Percentiles rank a stretch among this genome's conserved stretches.
Evolutionary conservation across 2,797 vertebrate genomes (phyloP).

Genomic region (Sebastolobus alascanus): DNA sequence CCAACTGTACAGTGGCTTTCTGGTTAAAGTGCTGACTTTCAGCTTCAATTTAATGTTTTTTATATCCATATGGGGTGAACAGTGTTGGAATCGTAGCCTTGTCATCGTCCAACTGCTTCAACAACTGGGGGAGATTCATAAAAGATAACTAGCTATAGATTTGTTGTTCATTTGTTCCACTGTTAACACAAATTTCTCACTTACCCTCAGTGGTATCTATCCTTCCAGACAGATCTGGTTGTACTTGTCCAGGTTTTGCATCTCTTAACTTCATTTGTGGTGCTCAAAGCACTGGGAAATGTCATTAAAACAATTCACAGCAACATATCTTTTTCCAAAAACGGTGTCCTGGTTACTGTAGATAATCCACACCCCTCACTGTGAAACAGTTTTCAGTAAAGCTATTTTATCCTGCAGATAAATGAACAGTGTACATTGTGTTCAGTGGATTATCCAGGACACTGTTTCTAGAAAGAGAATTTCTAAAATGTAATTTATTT

Average conservation of each 20-base stretch:
- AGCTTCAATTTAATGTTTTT: not conserved
- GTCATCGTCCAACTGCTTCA: not conserved
- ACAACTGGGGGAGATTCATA: not conserved
- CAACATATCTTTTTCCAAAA: not conserved
- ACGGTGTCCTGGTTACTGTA: not conserved
- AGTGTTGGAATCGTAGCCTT: not conserved
- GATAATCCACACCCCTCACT: not conserved
- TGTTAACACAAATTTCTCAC: not conserved
- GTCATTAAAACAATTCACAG: not conserved
- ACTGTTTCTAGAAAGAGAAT: not conserved
- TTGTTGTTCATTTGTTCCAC: not conserved
- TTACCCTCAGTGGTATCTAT: not conserved
- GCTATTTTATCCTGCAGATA: slow-evolving; percentile 2
- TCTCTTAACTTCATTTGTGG: not conserved
- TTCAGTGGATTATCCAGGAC: slow-evolving; percentile 1
- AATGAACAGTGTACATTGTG: not conserved
- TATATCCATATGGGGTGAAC: not conserved
- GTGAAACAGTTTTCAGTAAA: not conserved
- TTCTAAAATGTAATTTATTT: not conserved
- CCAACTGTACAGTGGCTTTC: not conserved
- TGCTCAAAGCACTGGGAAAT: not conserved
- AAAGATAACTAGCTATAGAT: not conserved
- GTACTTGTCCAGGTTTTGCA: not conserved
- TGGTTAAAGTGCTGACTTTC: not conserved
- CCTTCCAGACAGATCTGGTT: not conserved